phyloP scores from a whole-genome alignment of 2,797 vertebrate genomes.

The Squalus acanthias region DNA sequence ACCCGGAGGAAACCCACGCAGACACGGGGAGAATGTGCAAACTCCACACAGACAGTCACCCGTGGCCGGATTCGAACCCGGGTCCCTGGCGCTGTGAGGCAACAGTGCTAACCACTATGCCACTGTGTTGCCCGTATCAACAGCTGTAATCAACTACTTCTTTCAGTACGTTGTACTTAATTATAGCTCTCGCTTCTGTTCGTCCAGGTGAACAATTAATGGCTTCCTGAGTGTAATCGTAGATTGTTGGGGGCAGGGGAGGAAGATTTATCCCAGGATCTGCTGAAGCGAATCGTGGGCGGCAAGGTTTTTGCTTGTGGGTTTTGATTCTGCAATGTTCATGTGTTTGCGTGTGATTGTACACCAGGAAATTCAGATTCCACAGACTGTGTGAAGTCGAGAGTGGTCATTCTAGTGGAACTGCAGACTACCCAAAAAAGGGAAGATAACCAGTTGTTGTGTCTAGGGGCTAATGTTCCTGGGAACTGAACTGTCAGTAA shows the following conservation, averaged over 20 bases:
- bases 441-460: background rate
- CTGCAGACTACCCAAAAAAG: background rate
- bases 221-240: background rate
- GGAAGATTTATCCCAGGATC: background rate
- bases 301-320: background rate
- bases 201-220: background rate
- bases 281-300: background rate
- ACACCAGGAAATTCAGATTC: no score
- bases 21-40: no score
- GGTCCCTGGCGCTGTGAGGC: no score
- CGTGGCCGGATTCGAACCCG: no score
- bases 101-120: no score
- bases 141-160: background rate
- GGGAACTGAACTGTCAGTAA: background rate
- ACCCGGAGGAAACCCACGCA: no score
- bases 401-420: background rate
- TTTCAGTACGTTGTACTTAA: background rate
- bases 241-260: background rate
- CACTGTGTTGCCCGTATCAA: no score
- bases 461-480: background rate
- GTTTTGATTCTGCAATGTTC: background rate
- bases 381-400: background rate
- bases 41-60: no score
- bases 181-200: background rate
- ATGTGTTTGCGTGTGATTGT: background rate